phyloP scores from a whole-genome alignment of 2,113 vertebrate genomes.

The Pandion haliaetus region DNA sequence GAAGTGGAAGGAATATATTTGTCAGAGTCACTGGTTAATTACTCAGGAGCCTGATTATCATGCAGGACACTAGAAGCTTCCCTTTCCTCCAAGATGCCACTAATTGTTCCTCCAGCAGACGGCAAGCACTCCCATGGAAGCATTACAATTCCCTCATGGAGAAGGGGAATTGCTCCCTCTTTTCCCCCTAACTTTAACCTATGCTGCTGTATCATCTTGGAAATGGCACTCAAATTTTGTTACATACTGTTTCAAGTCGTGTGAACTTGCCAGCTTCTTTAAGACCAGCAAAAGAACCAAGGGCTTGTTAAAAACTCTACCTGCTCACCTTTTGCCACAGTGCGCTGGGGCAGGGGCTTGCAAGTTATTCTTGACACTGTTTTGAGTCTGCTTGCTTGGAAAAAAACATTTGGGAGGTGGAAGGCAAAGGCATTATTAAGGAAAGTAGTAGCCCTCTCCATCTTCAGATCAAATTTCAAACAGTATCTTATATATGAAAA shows the following conservation, averaged over 20 bases:
- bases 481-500: background rate
- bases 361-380: accelerated
- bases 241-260: background rate
- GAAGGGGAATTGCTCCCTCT: background rate
- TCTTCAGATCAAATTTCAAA: background rate
- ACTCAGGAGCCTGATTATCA: background rate
- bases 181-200: background rate
- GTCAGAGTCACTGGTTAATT: background rate
- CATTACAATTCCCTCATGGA: background rate
- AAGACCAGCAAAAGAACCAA: background rate
- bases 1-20: background rate
- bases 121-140: background rate
- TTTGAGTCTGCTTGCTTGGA: background rate
- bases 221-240: background rate
- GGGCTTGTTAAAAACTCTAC: background rate
- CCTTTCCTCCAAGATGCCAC: background rate
- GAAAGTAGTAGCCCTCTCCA: background rate
- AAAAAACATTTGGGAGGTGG: background rate
- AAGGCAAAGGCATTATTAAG: background rate
- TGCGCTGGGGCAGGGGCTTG: accelerated
- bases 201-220: accelerated
- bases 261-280: background rate
- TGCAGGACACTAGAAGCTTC: background rate
- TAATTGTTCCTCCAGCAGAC: background rate
- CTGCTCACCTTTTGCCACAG: background rate